phyloP scores from a whole-genome alignment of 92 coral and sea anemone genomes.

The Epizoanthus stellaris region DNA sequence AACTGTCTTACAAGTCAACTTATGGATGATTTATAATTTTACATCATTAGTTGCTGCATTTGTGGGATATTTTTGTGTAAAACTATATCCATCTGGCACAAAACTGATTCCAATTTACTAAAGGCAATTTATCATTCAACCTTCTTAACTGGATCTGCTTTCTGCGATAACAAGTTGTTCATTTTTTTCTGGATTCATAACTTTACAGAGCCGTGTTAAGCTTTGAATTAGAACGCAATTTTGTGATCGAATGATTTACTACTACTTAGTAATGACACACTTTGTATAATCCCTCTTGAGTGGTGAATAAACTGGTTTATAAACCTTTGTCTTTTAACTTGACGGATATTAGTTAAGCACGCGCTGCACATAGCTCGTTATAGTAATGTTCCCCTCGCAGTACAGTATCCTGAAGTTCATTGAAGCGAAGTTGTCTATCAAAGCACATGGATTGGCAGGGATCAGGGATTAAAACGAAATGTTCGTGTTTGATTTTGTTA shows the following conservation, averaged over 20 bases:
- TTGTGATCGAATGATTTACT: constrained; percentile 31
- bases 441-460: neutral
- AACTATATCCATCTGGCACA: constrained; percentile 27
- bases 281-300: constrained; percentile 18
- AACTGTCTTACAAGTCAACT: constrained; percentile 29
- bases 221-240: constrained; percentile 22
- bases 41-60: constrained; percentile 29
- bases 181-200: neutral
- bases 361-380: constrained; percentile 18
- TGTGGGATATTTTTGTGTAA: constrained; percentile 37
- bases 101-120: constrained; percentile 5
- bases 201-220: neutral
- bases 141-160: neutral
- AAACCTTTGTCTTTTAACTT: constrained; percentile 32
- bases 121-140: constrained; percentile 4
- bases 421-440: constrained; percentile 10
- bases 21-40: constrained; percentile 38
- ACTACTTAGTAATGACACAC: constrained; percentile 31
- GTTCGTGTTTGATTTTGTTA: neutral
- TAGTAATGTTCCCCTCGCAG: constrained; percentile 1
- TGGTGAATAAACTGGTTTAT: constrained; percentile 28
- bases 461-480: neutral
- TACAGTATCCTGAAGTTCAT: neutral
- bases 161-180: neutral
- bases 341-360: constrained; percentile 32